Base-by-base conservation (phyloP, 2,797 vertebrate genomes). In the Antrozous pallidus region DNA sequence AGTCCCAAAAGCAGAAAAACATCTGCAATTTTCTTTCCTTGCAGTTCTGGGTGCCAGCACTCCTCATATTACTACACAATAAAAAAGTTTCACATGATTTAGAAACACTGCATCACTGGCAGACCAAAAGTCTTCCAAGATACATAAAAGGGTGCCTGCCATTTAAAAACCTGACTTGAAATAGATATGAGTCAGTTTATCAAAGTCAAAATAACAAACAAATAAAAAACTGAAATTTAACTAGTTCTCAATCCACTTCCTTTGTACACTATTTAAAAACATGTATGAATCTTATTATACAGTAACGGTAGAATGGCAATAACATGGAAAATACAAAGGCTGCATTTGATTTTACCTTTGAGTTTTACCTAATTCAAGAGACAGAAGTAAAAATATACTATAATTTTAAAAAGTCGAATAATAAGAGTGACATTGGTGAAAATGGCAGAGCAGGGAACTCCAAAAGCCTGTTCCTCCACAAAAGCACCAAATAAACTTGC, bases 161-260 rank as follows among this genome's bases (percentile, higher is more conserved):
- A 81, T 51, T 71, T 40, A 71, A 91, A 94, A 93, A 73, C 26
- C 33, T 88, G 40, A 69, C 24, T 54, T 70, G 58, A 87, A 86
- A 90, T 42, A 84, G 42, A 24, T 75, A 61, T 56, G 56, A 78
- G n/a, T 84, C 36, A 75, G 26, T 45, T 94, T 90, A 70, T 81
- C 33, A 94, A 56, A 90, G 33, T 56, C 45, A 86, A 28, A 89
- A 85, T 70, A 61, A 75, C 40, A 45, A 77, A 87, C 9, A 40
- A 77, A 79, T 7, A 40, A 71, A 77, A 81, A 74, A 81, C 49
- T n/a, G 6, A 24, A 67, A 22, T 81, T 26, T 75, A 42, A n/a
- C 45, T 82, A 93, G 13, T 40, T 88, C 56, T 80, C 22, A 28
- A 47, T 58, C 42, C 28, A 84, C 31, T 63, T 51, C 42, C n/a